Evolutionary conservation across 2,113 vertebrate genomes (phyloP).

Genomic region (Pongo abelii): DNA sequence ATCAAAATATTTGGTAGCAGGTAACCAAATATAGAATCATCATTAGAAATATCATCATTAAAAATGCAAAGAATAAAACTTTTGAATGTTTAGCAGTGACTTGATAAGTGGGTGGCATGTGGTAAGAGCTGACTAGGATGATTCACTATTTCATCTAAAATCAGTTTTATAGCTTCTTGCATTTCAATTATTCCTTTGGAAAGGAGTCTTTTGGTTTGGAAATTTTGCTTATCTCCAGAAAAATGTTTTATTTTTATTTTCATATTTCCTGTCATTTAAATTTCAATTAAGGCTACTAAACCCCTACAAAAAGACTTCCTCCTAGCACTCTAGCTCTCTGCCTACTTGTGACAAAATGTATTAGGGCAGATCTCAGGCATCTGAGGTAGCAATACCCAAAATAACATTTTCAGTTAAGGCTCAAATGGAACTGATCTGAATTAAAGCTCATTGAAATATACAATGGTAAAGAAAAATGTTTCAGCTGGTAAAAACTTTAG

Average conservation of each 20-base stretch:
- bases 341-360: constrained; percentile 11
- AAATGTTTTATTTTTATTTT: constrained; percentile 49
- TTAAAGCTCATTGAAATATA: constrained; percentile 37
- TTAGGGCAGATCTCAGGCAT: not conserved
- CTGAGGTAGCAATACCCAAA: constrained; percentile 6
- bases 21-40: constrained; percentile 56
- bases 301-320: constrained; percentile 5
- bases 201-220: constrained; percentile 51
- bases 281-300: constrained; percentile 55
- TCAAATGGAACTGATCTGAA: constrained; percentile 37
- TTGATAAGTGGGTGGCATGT: constrained; percentile 41
- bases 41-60: constrained; percentile 37
- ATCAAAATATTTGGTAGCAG: constrained; percentile 42
- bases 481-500: constrained; percentile 23
- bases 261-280: constrained; percentile 32
- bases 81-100: constrained; percentile 30
- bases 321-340: not conserved
- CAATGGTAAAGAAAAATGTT: constrained; percentile 37
- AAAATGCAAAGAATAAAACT: constrained; percentile 47
- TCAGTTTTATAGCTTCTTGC: constrained; percentile 48
- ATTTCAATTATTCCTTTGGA: constrained; percentile 55
- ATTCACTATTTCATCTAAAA: constrained; percentile 51
- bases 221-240: constrained; percentile 45
- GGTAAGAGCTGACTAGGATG: constrained; percentile 51
- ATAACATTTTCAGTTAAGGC: constrained; percentile 32